These are phyloP conservation scores for Drosophila yooni DNA, from an alignment of 2,888 invertebrate species.

Conservation along the genomic window DNA sequence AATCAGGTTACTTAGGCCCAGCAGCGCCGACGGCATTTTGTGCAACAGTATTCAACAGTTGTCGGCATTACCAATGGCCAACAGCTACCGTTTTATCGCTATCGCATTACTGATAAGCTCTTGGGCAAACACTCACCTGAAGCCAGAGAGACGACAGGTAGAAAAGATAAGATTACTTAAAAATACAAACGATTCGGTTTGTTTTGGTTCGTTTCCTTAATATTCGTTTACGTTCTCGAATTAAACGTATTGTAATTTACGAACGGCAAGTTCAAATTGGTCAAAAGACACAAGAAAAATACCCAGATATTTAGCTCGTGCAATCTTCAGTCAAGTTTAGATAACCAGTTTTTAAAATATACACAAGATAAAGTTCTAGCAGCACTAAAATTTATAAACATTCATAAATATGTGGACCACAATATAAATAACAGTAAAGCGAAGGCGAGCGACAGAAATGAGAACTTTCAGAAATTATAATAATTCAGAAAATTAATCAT, in stretches of 20 bases:
- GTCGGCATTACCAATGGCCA: slow-evolving; percentile 38
- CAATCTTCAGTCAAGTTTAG: slow-evolving; percentile 11
- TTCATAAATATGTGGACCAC: not conserved
- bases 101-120: slow-evolving; percentile 49
- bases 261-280: slow-evolving; percentile 21
- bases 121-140: slow-evolving; percentile 56
- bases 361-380: slow-evolving; percentile 9
- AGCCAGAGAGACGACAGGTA: slow-evolving; percentile 39
- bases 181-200: slow-evolving; percentile 26
- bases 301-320: not conserved
- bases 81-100: slow-evolving; percentile 40
- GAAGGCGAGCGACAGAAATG: not conserved
- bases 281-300: slow-evolving; percentile 13
- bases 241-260: slow-evolving; percentile 34
- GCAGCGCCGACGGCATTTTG: slow-evolving; percentile 64
- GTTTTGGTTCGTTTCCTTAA: slow-evolving; percentile 6
- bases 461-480: not conserved
- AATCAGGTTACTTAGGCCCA: slow-evolving; percentile 62
- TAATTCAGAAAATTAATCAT: not conserved
- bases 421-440: not conserved
- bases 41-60: slow-evolving; percentile 9
- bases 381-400: slow-evolving; percentile 18
- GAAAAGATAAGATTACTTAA: slow-evolving; percentile 53
- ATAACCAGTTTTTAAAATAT: slow-evolving; percentile 14
- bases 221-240: not conserved